Percentiles rank a stretch among this genome's conserved stretches.
Conservation (phyloP, 2,888 invertebrate species). For the Acleris emargana region DNA sequence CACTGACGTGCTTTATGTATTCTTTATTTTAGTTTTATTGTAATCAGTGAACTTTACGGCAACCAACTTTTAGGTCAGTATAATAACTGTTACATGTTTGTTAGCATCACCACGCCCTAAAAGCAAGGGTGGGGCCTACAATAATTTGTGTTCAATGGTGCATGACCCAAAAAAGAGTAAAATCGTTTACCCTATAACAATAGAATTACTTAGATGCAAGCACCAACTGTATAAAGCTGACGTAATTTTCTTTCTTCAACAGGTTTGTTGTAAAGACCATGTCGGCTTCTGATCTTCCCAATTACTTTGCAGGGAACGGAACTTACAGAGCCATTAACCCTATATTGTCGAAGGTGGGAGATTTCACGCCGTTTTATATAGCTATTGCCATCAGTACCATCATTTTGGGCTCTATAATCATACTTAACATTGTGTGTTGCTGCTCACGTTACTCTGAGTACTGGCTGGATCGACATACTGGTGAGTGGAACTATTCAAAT, state of each 20-base stretch:
- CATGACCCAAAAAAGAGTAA: conserved; percentile 24
- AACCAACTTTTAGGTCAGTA: conserved; percentile 22
- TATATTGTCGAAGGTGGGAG: conserved; percentile 77
- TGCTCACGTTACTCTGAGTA: conserved; percentile 91
- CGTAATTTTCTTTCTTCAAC: conserved; percentile 63
- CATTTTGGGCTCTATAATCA: conserved; percentile 86
- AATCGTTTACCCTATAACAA: background rate
- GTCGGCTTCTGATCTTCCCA: conserved; percentile 70
- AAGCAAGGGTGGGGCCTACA: conserved; percentile 26
- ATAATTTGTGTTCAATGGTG: conserved; percentile 18
- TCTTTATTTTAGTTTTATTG: background rate
- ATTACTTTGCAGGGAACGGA: conserved; percentile 75
- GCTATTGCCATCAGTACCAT: conserved; percentile 91
- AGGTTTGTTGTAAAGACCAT: conserved; percentile 65
- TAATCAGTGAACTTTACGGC: background rate
- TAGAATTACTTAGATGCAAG: background rate
- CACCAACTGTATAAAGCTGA: conserved; percentile 13
- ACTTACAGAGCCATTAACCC: conserved; percentile 69
- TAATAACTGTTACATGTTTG: background rate
- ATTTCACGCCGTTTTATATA: conserved; percentile 94
- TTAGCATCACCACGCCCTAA: conserved; percentile 31
- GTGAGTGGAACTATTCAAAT: conserved; percentile 64
- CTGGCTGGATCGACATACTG: conserved; percentile 93
- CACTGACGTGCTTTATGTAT: background rate
- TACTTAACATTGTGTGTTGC: conserved; percentile 91